phyloP scores from a whole-genome alignment of 2,797 vertebrate species.

The Salmo trutta region DNA sequence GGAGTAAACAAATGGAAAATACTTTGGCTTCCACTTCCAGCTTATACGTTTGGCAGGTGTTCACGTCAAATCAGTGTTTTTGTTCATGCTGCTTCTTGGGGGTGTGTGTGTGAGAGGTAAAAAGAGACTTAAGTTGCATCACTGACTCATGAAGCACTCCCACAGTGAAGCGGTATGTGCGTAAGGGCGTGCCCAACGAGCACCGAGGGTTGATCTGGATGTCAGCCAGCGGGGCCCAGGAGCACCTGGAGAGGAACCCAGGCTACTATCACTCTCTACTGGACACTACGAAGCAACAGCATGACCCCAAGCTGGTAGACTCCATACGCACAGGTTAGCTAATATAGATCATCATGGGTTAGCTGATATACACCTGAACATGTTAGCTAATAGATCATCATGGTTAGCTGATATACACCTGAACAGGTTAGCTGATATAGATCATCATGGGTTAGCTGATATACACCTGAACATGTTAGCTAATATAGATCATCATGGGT shows the following conservation, averaged over 20 bases:
- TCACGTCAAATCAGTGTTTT: not conserved
- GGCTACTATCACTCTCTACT: conserved; percentile 87
- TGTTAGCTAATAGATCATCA: not conserved
- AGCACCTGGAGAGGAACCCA: conserved; percentile 85
- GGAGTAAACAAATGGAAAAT: too few relatives aligned
- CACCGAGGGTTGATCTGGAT: conserved; percentile 90
- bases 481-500: not conserved
- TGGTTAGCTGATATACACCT: not conserved
- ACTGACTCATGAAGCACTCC: too few relatives aligned
- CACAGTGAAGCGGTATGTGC: conserved; percentile 93
- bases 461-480: not conserved
- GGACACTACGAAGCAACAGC: conserved; percentile 61
- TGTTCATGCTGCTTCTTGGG: not conserved
- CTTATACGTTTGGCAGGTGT: too few relatives aligned
- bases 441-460: not conserved
- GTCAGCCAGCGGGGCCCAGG: conserved; percentile 89
- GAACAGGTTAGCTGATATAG: not conserved
- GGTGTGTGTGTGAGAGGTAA: not conserved
- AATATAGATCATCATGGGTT: not conserved
- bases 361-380: not conserved
- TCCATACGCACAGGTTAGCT: conserved; percentile 84
- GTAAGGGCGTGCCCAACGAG: conserved; percentile 92
- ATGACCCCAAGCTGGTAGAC: conserved; percentile 83
- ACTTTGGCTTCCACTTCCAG: too few relatives aligned
- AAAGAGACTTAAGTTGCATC: too few relatives aligned